Conservation (phyloP, 2,113 vertebrate genomes). For the Siphamia tubifer region DNA sequence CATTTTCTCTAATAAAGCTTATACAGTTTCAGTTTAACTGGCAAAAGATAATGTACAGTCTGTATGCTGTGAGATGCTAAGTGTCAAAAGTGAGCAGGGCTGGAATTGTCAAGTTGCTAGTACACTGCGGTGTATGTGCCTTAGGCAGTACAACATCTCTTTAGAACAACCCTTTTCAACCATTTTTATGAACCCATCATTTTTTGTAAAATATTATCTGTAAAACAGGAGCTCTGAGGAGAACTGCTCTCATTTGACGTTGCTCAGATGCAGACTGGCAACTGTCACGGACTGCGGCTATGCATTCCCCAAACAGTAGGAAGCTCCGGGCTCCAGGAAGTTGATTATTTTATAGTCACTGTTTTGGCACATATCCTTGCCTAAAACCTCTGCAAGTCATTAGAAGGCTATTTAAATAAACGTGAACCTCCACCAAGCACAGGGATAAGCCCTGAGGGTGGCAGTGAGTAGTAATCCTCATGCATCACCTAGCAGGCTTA, state of each 20-base stretch:
- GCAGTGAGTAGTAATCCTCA: slow-evolving; percentile 66
- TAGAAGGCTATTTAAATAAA: slow-evolving; percentile 72
- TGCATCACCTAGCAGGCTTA: slow-evolving; percentile 74
- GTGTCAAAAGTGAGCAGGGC: slow-evolving; percentile 39
- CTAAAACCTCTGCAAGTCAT: slow-evolving; percentile 73
- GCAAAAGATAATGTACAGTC: not conserved
- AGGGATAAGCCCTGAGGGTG: slow-evolving; percentile 68
- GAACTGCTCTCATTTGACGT: slow-evolving; percentile 8
- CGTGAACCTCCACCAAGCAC: slow-evolving; percentile 68
- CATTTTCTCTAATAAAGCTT: not conserved
- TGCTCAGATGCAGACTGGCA: slow-evolving; percentile 44
- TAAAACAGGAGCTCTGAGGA: not conserved
- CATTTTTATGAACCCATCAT: slow-evolving; percentile 13
- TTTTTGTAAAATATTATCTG: slow-evolving; percentile 16
- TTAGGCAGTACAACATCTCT: slow-evolving; percentile 19
- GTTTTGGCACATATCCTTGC: slow-evolving; percentile 63
- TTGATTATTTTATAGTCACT: slow-evolving; percentile 73
- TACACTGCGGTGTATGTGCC: slow-evolving; percentile 26
- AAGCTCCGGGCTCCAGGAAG: slow-evolving; percentile 60
- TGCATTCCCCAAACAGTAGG: slow-evolving; percentile 54
- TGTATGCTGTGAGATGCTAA: slow-evolving; percentile 24
- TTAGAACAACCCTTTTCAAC: no score
- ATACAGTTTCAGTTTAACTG: not conserved
- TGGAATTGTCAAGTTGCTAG: slow-evolving; percentile 42
- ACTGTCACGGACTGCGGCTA: slow-evolving; percentile 17